phyloP scores from a whole-genome alignment of 2,888 invertebrate genomes.

The Stenotaenia linearis region DNA sequence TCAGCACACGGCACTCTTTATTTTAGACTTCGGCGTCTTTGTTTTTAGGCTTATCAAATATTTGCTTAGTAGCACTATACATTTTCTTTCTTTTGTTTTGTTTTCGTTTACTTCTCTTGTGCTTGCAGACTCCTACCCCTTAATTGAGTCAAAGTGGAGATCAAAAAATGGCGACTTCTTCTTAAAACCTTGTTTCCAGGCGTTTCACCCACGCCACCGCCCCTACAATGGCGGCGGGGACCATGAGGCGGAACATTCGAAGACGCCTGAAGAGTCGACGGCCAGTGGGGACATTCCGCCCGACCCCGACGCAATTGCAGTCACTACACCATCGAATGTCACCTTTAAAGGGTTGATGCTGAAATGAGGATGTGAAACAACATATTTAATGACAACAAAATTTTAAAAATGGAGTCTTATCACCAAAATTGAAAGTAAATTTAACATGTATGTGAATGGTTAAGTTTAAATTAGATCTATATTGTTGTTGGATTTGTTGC shows the following conservation, averaged over 20 bases:
- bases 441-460: not conserved
- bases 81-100: not conserved
- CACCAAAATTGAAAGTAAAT: not conserved
- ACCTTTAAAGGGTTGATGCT: not conserved
- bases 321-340: not conserved
- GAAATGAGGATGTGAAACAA: not conserved
- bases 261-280: conserved; percentile 37
- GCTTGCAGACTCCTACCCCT: not conserved
- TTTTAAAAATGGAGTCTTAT: not conserved
- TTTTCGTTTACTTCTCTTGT: not conserved
- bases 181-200: conserved; percentile 53
- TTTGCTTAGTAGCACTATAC: not conserved
- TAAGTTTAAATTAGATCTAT: not conserved
- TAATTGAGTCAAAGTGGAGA: not conserved
- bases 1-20: no score
- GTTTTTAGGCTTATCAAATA: not conserved
- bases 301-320: conserved; percentile 9
- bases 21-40: no score
- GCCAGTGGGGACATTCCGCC: conserved; percentile 33
- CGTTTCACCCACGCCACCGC: conserved; percentile 65
- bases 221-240: conserved; percentile 37
- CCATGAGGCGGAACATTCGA: conserved; percentile 37
- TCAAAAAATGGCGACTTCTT: not conserved
- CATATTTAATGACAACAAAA: not conserved
- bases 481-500: not conserved